Base-by-base conservation (phyloP, 2,113 vertebrate species). In the Epinephelus cyanopodus region DNA sequence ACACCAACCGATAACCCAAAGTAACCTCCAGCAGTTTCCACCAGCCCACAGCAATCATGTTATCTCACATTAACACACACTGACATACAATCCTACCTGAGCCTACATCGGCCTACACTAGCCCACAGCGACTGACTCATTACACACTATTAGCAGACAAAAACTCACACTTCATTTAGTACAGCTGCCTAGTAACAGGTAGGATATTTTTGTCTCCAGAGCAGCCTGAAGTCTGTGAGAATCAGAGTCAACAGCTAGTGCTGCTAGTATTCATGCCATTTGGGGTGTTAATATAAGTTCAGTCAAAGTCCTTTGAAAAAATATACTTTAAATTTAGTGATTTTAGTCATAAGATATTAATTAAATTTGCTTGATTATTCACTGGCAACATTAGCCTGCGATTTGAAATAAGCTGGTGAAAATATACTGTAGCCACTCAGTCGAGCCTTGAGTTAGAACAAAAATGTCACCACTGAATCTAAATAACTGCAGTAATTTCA, bases 141-240 rank as follows among this genome's bases (percentile, higher is more conserved):
- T 78, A 84, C 39, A 47, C 65, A 54, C 58, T 27, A 78, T 50
- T 64, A 68, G 56, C 37, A 72, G 17, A 79, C 68, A 39, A 53
- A 17, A 14, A 60, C 25, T 62, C 33, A 66, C 48, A 23, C 66
- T 71, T 74, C 48, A 77, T 76, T 82, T 60, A 72, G 72, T 21
- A 19, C 69, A 78, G 74, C 81, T 84, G 70, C 81, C 81, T 84
- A 50, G 78, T 84, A 84, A 82, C 81, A 76, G 61, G 77, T 86
- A 27, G 60, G 73, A 48, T 81, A 74, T 71, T 86, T 86, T 75
- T 86, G 76, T 53, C 70, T 66, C 77, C 69, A 61, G 42, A 71
- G 71, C 50, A 19, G 19, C 50, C 69, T 45, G 23, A 65, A 53
- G 53, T 66, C 54, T 72, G 45, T 42, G 14, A 71, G 54, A 67